Conservation (phyloP, 1,140 invertebrate species). For the Hestina assimilis region DNA sequence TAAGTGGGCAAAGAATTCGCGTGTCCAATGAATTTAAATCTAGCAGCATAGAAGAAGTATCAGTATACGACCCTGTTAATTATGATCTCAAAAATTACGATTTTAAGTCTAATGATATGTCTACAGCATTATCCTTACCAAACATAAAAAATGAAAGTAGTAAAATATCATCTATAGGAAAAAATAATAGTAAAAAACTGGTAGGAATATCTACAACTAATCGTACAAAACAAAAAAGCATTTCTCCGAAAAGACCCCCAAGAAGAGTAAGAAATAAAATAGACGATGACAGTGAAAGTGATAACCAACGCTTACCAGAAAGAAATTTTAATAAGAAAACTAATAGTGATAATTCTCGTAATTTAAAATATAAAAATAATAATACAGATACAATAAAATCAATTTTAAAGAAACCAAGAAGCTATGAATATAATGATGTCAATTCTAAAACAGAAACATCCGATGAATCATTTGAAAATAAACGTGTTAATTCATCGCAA, state of each 20-base stretch:
- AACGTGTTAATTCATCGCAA: slow-evolving; percentile 77
- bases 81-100: slow-evolving; percentile 72
- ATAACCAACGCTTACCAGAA: slow-evolving; percentile 62
- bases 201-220: slow-evolving; percentile 45
- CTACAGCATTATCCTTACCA: slow-evolving; percentile 58
- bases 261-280: slow-evolving; percentile 65
- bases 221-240: slow-evolving; percentile 69
- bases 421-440: slow-evolving; percentile 45
- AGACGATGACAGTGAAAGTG: slow-evolving; percentile 73
- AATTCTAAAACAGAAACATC: slow-evolving; percentile 44
- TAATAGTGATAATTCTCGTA: slow-evolving; percentile 34
- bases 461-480: slow-evolving; percentile 55
- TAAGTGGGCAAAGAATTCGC: slow-evolving; percentile 79
- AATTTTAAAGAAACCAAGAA: slow-evolving; percentile 83
- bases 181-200: slow-evolving; percentile 58
- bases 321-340: slow-evolving; percentile 51
- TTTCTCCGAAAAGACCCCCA: slow-evolving; percentile 69
- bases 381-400: slow-evolving; percentile 80
- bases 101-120: slow-evolving; percentile 56
- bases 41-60: slow-evolving; percentile 52
- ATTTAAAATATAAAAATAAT: slow-evolving; percentile 55
- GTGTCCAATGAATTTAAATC: slow-evolving; percentile 69
- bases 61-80: slow-evolving; percentile 70
- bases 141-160: slow-evolving; percentile 69
- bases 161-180: slow-evolving; percentile 53